Base-by-base conservation (phyloP, 2,888 invertebrate genomes). In the Harmothoe impar region DNA sequence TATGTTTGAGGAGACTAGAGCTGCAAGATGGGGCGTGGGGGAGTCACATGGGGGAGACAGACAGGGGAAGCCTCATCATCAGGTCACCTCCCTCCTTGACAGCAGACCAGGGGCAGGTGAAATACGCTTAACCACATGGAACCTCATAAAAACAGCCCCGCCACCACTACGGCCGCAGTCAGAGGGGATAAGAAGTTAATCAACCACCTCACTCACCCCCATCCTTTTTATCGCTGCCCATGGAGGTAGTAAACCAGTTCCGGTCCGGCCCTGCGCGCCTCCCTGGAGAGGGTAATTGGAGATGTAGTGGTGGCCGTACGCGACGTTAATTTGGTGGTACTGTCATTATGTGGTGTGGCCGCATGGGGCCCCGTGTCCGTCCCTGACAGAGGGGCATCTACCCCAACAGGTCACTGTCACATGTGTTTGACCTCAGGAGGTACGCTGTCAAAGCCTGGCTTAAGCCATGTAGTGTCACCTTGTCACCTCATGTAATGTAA, bases 391-490 rank as follows among this genome's bases (percentile, higher is more conserved):
- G 29, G 31, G 77, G 29, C 77, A 25, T 15, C 77, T 25, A 7
- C n/a, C 35, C 35, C 33, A 81, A 33, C 81, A 35, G 43, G 81
- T 81, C 81, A 81, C 33, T 81, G 43, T 81, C 81, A 81, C 81
- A 35, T 81, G 17, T 23, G 23, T 33, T 35, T 81, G 81, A 81
- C 81, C 81, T 15, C 43, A 43, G 43, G 77, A 25, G 29, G 25
- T 15, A 43, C 15, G 77, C 77, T 31, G 77, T 25, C 62, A 62
- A 62, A 20, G 62, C 62, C 62, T 62, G 10, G 43, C 43, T 7
- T 62, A n/a, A 62, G 62, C 23, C 62, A 20, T 62, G 62, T 62
- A 62, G 62, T 20, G 62, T 20, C 62, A 62, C 62, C 3, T 62
- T 62, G 62, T 77, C 15, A 31, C 29, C 3, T 77, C 25, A 77